Evolutionary conservation across 1,140 invertebrate genomes (phyloP).

Genomic region (Physella acuta): DNA sequence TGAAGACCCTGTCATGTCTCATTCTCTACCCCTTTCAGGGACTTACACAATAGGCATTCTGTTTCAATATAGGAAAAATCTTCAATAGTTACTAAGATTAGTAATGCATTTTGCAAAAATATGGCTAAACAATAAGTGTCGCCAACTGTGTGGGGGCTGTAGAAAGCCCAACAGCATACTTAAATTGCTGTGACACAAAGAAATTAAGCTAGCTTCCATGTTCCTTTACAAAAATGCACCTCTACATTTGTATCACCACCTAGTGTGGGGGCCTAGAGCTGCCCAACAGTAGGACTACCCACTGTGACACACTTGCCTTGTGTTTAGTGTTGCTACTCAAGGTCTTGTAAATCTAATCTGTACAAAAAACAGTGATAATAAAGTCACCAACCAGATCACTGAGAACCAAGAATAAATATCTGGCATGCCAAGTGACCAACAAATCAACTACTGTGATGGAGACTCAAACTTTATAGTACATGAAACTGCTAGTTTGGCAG

Average conservation of each 20-base stretch:
- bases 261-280: constrained; percentile 28
- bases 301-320: constrained; percentile 34
- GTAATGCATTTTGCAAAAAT: too few species aligned
- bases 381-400: constrained; percentile 16
- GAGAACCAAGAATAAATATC: constrained; percentile 13
- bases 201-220: not conserved
- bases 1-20: not conserved
- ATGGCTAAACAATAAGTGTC: too few species aligned
- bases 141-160: constrained; percentile 38
- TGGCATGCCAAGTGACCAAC: too few species aligned
- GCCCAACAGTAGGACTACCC: constrained; percentile 36
- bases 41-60: not conserved
- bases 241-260: constrained; percentile 33
- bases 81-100: too few species aligned
- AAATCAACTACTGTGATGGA: too few species aligned
- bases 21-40: constrained; percentile 3
- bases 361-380: too few species aligned
- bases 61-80: constrained; percentile 12
- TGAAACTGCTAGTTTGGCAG: too few species aligned
- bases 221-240: too few species aligned
- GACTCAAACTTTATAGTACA: too few species aligned
- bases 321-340: too few species aligned
- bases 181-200: constrained; percentile 36
- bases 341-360: too few species aligned
- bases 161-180: constrained; percentile 37